These are phyloP conservation scores for Gnathonemus echidnorhynchus DNA, from an alignment of 2,113 vertebrate species.

Conservation along the genomic window DNA sequence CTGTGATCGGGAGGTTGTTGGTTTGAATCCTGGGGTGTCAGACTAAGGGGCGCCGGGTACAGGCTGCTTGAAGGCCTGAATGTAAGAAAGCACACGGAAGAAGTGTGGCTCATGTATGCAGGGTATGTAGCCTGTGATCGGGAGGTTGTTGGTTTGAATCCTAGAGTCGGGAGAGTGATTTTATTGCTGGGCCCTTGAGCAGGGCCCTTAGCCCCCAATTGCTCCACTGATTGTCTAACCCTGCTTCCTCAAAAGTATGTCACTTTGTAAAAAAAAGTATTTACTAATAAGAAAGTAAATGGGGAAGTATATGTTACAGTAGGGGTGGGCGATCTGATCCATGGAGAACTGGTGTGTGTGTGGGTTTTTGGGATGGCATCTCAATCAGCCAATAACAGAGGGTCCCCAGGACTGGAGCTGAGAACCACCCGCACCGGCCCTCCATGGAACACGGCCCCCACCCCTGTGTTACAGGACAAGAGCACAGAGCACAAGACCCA, in stretches of 20 bases:
- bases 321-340: too few relatives aligned
- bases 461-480: neutral
- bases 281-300: neutral
- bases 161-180: neutral
- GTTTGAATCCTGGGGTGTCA: neutral
- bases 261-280: neutral
- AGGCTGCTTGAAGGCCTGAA: neutral
- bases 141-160: neutral
- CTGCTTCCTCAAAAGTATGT: neutral
- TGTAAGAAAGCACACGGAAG: neutral
- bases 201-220: neutral
- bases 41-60: neutral
- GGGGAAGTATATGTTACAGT: neutral
- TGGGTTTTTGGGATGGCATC: too few relatives aligned
- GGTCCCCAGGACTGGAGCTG: neutral
- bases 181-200: neutral
- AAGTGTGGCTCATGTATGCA: neutral
- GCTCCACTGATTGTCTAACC: neutral
- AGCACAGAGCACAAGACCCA: neutral
- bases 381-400: neutral
- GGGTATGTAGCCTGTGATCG: neutral
- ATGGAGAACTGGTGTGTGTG: too few relatives aligned
- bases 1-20: neutral
- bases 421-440: neutral
- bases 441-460: neutral